A percentile compares a stretch with the other conserved stretches of the same genome.
phyloP scores from a whole-genome alignment of 1,140 invertebrate species.

The Pogonomyrmex californicus region DNA sequence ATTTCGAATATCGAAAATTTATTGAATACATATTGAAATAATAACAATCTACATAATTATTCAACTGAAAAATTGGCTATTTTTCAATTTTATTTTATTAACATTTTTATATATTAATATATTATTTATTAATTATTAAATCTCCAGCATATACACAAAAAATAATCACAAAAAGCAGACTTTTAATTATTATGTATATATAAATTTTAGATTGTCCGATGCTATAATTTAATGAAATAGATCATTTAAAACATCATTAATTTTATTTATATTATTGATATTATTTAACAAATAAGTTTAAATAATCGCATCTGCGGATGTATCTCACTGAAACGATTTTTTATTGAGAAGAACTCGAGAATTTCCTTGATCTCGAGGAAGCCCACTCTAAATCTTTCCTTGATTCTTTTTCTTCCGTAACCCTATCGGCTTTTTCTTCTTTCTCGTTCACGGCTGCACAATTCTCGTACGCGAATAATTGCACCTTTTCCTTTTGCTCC shows the following conservation, averaged over 20 bases:
- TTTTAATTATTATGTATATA: not conserved
- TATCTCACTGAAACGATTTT: not conserved
- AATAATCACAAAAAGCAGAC: not conserved
- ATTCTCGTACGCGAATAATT: conserved; percentile 64
- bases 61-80: not conserved
- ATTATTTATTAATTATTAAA: not conserved
- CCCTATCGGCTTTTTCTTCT: conserved; percentile 22
- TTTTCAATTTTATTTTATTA: too few relatives aligned
- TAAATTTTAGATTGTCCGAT: not conserved
- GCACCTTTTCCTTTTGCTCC: conserved; percentile 47
- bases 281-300: not conserved
- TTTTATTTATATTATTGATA: not conserved
- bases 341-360: not conserved
- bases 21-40: too few relatives aligned
- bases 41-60: not conserved
- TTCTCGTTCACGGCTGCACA: conserved; percentile 26
- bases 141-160: not conserved
- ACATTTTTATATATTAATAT: too few relatives aligned
- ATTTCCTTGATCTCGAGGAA: conserved; percentile 25
- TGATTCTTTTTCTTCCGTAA: conserved; percentile 36
- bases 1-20: too few relatives aligned
- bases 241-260: not conserved
- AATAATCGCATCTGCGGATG: not conserved
- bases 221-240: not conserved
- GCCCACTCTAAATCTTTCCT: conserved; percentile 48